Percentiles rank a stretch among this genome's conserved stretches.
phyloP scores from a whole-genome alignment of 30 jellyfish, hydroid and myxozoan species.

The Euphysa ruthae region DNA sequence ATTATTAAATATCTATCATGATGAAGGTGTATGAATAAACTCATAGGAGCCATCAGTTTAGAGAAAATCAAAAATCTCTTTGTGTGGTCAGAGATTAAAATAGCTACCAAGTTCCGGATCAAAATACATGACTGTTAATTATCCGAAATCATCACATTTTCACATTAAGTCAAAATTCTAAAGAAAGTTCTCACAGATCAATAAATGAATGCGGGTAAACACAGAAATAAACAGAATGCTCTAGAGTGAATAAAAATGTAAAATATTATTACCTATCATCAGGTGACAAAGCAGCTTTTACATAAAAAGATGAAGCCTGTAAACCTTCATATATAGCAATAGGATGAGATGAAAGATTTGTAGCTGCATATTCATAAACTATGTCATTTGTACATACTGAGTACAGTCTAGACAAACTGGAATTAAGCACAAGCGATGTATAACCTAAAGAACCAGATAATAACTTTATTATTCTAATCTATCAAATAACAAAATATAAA shows the following conservation, averaged over 20 bases:
- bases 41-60: too few relatives aligned
- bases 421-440: slow-evolving; percentile 63
- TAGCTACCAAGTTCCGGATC: too few relatives aligned
- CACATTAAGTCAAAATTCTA: neutral
- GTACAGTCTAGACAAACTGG: slow-evolving; percentile 59
- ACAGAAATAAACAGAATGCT: neutral
- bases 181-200: neutral
- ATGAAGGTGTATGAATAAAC: too few relatives aligned
- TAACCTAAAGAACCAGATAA: too few relatives aligned
- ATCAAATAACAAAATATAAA: too few relatives aligned
- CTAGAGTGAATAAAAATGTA: too few relatives aligned
- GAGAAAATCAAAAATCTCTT: too few relatives aligned
- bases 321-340: slow-evolving; percentile 64
- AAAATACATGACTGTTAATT: too few relatives aligned
- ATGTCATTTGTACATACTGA: slow-evolving; percentile 92
- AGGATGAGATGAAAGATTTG: slow-evolving; percentile 56
- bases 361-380: slow-evolving; percentile 57
- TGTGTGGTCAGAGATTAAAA: too few relatives aligned
- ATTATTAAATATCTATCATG: too few relatives aligned
- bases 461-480: too few relatives aligned
- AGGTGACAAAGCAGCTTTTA: slow-evolving; percentile 86
- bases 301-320: slow-evolving; percentile 80
- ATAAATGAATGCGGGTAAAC: neutral
- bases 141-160: too few relatives aligned
- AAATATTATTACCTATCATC: slow-evolving; percentile 88